Base-by-base conservation (phyloP, 1,140 invertebrate species). In the Asbolus verrucosus region DNA sequence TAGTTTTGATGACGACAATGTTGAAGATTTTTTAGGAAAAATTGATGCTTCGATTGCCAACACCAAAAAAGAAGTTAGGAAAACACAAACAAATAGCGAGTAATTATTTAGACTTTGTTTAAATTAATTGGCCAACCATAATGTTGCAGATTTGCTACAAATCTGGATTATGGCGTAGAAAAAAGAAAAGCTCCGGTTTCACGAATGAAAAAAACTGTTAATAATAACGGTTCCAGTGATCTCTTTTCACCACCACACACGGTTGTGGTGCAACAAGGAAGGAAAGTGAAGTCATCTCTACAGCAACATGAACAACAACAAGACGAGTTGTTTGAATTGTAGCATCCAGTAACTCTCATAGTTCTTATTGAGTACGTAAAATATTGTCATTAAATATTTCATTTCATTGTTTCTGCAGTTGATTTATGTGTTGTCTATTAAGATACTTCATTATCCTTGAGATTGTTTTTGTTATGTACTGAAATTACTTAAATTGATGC, bases 291-390 rank as follows among this genome's bases (percentile, higher is more conserved):
- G 78, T 91, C 87, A 69, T 94, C 92, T 1, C 79, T 94, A 36
- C 89, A 91, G 80, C 87, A 91, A 75, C 85, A 94, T 62, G 91
- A 94, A 82, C 87, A 91, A 76, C 87, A 92, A 76, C 92, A 94
- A 81, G 93, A 95, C 77, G 93, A 95, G 80, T 88, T 94, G 80
- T 95, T 94, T 81, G 92, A 95, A 82, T 92, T 95, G 89, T 95
- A 94, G 91, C 90, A 54, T 24, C n/a, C 46, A 36, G 11, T 24
- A 11, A 15, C 19, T 50, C 43, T 21, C 43, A 79, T 46, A 24
- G n/a, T n/a, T n/a, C n/a, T n/a, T n/a, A n/a, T n/a, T n/a, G n/a
- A n/a, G n/a, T n/a, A n/a, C n/a, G n/a, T n/a, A n/a, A n/a, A n/a
- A n/a, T n/a, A 30, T 46, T 68, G 15, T 68, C 60, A 65, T 50